Evolutionary conservation across 1,140 invertebrate species (phyloP).

Genomic region (Palaemon carinicauda): DNA sequence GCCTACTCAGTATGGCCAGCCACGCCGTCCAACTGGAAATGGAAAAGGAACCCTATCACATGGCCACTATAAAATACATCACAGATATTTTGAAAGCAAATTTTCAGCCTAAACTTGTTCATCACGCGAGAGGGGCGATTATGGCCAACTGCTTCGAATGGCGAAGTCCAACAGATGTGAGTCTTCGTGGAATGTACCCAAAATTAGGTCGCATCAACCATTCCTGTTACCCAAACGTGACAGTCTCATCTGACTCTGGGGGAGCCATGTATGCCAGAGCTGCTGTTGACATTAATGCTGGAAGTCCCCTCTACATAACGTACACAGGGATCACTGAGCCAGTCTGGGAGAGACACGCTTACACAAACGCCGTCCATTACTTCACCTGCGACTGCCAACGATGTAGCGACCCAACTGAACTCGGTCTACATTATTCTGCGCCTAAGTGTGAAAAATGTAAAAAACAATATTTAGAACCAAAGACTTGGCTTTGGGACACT

Average conservation of each 20-base stretch:
- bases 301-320: constrained; percentile 75
- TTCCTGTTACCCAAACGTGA: constrained; percentile 79
- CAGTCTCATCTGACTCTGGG: constrained; percentile 77
- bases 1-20: constrained; percentile 47
- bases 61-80: constrained; percentile 44
- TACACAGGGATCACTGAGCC: constrained; percentile 80
- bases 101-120: constrained; percentile 10
- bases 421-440: constrained; percentile 52
- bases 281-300: constrained; percentile 69
- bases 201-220: constrained; percentile 79
- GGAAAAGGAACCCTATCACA: constrained; percentile 49
- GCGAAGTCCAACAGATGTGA: constrained; percentile 61
- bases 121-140: constrained; percentile 42
- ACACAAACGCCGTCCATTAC: constrained; percentile 76
- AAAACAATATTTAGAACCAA: constrained; percentile 14
- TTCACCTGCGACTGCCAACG: constrained; percentile 67
- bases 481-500: constrained; percentile 25
- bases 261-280: constrained; percentile 75
- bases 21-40: constrained; percentile 51
- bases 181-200: constrained; percentile 74
- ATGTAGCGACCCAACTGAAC: constrained; percentile 58
- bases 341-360: constrained; percentile 74
- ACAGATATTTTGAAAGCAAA: constrained; percentile 30
- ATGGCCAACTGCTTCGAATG: constrained; percentile 47
- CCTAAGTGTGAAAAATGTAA: constrained; percentile 43